These are phyloP conservation scores for Amphimedon queenslandica DNA, from an alignment of 37 sponge, comb jelly and placozoan species.

Conservation along the genomic window DNA sequence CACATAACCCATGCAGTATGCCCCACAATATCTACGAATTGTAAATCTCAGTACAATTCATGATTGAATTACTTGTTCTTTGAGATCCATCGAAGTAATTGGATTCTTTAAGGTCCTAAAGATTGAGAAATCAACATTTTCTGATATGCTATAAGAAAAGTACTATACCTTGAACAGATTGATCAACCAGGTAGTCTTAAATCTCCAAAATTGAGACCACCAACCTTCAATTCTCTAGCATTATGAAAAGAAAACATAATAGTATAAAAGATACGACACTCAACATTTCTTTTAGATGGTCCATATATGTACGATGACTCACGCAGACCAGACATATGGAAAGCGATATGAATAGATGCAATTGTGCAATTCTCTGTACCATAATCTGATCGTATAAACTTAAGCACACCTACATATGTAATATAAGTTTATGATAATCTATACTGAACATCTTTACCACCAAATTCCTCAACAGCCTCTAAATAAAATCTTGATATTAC, in stretches of 20 bases:
- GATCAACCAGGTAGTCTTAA: conserved; percentile 45
- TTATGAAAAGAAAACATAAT: neutral
- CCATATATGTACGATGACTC: conserved; percentile 42
- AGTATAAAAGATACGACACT: conserved; percentile 8
- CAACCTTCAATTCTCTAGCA: conserved; percentile 49
- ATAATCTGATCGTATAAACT: conserved; percentile 20
- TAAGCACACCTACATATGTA: neutral
- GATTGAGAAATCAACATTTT: neutral
- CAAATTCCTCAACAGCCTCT: conserved; percentile 28
- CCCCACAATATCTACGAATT: neutral
- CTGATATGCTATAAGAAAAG: neutral
- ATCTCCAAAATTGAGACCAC: conserved; percentile 44
- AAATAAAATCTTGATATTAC: conserved; percentile 23
- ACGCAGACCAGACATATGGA: conserved; percentile 18
- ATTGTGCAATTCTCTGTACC: conserved; percentile 38
- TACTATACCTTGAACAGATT: conserved; percentile 12
- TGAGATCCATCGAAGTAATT: neutral
- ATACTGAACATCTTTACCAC: neutral
- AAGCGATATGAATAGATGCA: conserved; percentile 29
- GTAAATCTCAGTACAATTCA: neutral
- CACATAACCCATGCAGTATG: neutral
- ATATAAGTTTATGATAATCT: neutral
- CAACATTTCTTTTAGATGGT: conserved; percentile 28
- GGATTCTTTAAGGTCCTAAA: neutral
- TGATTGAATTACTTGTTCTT: neutral